Percentiles rank a stretch among this genome's conserved stretches.
Evolutionary conservation across 2,113 vertebrate genomes (phyloP).

Genomic region (Spizaetus ornatus): DNA sequence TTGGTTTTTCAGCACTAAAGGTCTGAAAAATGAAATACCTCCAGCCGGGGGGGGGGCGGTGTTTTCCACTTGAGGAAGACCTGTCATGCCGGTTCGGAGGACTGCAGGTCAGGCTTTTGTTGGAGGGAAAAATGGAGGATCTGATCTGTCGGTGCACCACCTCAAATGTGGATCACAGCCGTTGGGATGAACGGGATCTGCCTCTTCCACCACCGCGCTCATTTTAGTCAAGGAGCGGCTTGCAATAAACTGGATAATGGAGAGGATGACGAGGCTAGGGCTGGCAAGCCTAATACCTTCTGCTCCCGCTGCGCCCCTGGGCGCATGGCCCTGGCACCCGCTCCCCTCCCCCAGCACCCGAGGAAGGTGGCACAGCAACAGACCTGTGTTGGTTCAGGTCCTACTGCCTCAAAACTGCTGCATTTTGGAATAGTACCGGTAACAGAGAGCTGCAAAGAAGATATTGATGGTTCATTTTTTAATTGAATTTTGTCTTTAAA

Average conservation of each 20-base stretch:
- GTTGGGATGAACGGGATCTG: not conserved
- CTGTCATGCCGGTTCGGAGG: not conserved
- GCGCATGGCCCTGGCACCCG: rapidly evolving
- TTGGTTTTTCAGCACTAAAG: constrained; percentile 7
- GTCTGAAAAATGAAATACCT: constrained; percentile 33
- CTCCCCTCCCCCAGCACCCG: not conserved
- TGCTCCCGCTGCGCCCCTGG: not conserved
- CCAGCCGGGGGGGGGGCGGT: not conserved
- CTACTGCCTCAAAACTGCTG: not conserved
- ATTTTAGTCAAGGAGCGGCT: not conserved
- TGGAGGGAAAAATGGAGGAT: not conserved
- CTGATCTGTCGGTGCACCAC: not conserved
- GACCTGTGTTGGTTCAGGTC: not conserved
- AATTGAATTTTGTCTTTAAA: not conserved
- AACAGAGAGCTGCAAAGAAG: not conserved
- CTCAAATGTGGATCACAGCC: not conserved
- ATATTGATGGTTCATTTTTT: not conserved
- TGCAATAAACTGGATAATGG: not conserved
- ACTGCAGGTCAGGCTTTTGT: not conserved
- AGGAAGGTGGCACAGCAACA: not conserved
- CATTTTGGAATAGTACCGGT: not conserved
- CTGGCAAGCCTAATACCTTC: not conserved
- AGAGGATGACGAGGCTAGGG: not conserved
- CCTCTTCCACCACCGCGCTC: not conserved
- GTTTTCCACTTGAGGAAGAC: not conserved